Base-by-base conservation (phyloP, 2,113 vertebrate genomes). In the Apteryx owenii region DNA sequence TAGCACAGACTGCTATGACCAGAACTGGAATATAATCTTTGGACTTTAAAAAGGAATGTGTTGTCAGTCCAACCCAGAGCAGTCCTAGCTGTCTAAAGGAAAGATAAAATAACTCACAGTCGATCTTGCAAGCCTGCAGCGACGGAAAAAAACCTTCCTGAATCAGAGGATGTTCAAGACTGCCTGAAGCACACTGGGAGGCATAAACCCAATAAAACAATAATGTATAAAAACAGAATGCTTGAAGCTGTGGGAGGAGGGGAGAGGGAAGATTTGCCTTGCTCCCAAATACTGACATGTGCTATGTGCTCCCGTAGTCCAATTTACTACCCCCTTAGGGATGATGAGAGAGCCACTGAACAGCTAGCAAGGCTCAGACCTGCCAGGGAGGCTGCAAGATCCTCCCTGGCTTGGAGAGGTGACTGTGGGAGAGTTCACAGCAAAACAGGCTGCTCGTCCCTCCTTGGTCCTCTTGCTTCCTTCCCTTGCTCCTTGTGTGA, bases 121-220 rank as follows among this genome's bases (percentile, higher is more conserved):
- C 93, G 46, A 91, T 68, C 64, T 85, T 88, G 50, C 60, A 95
- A 89, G 85, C 87, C 71, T 94, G 38, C 14, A 96, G 93, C 75
- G 73, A 81, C 58, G 46, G 66, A 60, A 92, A 91, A 81, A 70
- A 89, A 5, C 14, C 81, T 70, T 88, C 64, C 91, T 81, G 81
- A 75, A 93, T 91, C 76, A 96, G 25, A 95, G 68, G 50, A 50
- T 85, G 31, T 51, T 93, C 79, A 51, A n/a, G 68, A 93, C 36
- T 29, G 68, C 81, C 89, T 85, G 54, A 78, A 96, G 91, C 89
- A 85, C 61, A 60, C 87, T 78, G n/a, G 54, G 61, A 94, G 91
- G 93, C 94, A 96, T 64, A 77, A 93, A 71, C 3, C 31, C 26
- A 93, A 31, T 80, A 77, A 87, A 92, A 79, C 81, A 87, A 23